Base-by-base conservation (phyloP, 2,113 vertebrate genomes). In the Carettochelys insculpta region DNA sequence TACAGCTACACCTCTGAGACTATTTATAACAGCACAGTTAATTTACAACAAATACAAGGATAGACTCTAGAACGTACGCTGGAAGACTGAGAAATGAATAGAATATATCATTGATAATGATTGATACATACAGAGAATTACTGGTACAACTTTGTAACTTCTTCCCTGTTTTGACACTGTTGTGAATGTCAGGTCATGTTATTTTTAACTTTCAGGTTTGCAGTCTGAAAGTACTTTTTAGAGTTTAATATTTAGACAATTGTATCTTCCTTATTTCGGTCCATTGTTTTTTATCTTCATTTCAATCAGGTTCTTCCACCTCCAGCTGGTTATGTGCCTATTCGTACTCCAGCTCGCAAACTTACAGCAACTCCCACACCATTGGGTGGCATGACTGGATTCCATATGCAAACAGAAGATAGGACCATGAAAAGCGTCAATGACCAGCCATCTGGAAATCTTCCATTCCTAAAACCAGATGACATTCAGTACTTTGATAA, bases 401-500 rank as follows among this genome's bases (percentile, higher is more conserved):
- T 99, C 98, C 99, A 99, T 97, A 99, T 99, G 99, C 99, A 99
- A 95, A 98, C 97, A 1, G 99, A 99, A 95, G 99, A 99, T 85
- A 97, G 99, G 51, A 98, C 99, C 31, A 99, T 99, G 95, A 99
- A 99, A 93, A 99, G 98, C 56, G 98, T 99, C 90, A 99, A 99
- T 53, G 99, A 99, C 95, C 99, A 99, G 79, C 99, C 99, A 1
- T 99, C 99, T 85, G 99, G 99, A 90, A 99, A 99, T 96, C 98
- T 99, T 71, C 99, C 99, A 1, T 99, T 99, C 98, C 98, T 99
- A 76, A 99, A 99, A 94, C 99, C 99, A 6, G 99, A 99, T 87
- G 99, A 99, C 97, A 99, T 99, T 95, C 99, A 99, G 29, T 99
- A 99, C 95, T 99, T 99, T 14, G 99, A 99, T 97, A 99, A 99